Conservation (phyloP, 2,797 vertebrate species). For the Molossus molossus region DNA sequence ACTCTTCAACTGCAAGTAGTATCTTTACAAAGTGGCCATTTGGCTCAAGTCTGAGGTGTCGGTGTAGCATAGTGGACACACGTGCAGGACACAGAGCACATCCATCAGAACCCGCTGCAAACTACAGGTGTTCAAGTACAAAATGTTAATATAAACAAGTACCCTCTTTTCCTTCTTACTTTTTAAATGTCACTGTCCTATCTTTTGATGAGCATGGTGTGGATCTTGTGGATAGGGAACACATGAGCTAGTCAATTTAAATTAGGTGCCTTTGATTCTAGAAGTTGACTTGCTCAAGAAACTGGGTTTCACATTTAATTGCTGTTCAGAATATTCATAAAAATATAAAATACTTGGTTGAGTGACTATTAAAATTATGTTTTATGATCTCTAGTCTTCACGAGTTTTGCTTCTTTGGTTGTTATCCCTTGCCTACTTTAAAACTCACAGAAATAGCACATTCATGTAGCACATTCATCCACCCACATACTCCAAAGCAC, state of each 20-base stretch:
- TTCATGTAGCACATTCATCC: constrained; percentile 73
- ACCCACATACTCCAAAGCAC: constrained; percentile 68
- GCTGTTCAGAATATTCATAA: constrained; percentile 81
- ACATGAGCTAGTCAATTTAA: constrained; percentile 69
- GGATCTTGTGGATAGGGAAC: constrained; percentile 71
- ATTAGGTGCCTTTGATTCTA: constrained; percentile 78
- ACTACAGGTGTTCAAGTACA: constrained; percentile 90
- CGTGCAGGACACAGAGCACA: constrained; percentile 86
- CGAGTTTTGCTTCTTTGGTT: constrained; percentile 88
- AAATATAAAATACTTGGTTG: constrained; percentile 78
- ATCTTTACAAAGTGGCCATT: constrained; percentile 86
- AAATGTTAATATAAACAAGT: constrained; percentile 87
- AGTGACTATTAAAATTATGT: constrained; percentile 80
- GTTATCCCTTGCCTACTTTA: constrained; percentile 82
- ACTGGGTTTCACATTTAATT: constrained; percentile 87
- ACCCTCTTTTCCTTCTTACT: constrained; percentile 69
- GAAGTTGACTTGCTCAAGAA: constrained; percentile 83
- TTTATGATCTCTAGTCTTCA: constrained; percentile 81
- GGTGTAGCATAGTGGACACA: constrained; percentile 81
- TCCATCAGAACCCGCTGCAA: constrained; percentile 87
- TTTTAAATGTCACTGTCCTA: constrained; percentile 78
- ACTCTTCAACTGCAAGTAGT: constrained; percentile 78
- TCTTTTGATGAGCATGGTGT: constrained; percentile 71
- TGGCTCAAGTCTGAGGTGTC: constrained; percentile 82
- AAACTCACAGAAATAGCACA: constrained; percentile 84